Percentiles rank a stretch among this genome's conserved stretches.
phyloP scores from a whole-genome alignment of 2,797 vertebrate genomes.

The Antennarius maculatus region DNA sequence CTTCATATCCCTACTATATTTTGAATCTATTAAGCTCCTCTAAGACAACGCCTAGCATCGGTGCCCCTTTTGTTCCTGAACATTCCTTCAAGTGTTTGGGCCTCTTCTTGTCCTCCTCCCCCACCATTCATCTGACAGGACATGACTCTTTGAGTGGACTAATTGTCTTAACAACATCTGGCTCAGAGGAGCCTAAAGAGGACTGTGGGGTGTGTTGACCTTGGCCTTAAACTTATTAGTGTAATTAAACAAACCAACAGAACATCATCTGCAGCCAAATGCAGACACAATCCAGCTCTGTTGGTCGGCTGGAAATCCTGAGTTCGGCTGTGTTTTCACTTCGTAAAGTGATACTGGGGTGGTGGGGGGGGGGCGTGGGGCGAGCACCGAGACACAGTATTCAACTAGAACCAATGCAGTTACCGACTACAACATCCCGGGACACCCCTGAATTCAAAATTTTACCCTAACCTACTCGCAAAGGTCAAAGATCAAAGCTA shows the following conservation, averaged over 20 bases:
- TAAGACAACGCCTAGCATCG: constrained; percentile 13
- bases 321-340: constrained; percentile 15
- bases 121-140: constrained; percentile 32
- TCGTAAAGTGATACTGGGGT: constrained; percentile 13
- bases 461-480: no score
- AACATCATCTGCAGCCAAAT: constrained; percentile 33
- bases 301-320: constrained; percentile 8
- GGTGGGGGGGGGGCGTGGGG: no score
- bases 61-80: constrained; percentile 29
- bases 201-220: constrained; percentile 51
- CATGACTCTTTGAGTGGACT: constrained; percentile 63
- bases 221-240: constrained; percentile 70
- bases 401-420: neutral
- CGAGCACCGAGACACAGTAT: constrained; percentile 35
- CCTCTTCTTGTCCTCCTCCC: constrained; percentile 5
- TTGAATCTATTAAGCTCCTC: neutral
- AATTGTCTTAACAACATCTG: constrained; percentile 70
- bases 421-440: no score
- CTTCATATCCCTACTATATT: neutral
- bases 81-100: constrained; percentile 43
- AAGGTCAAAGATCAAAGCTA: no score
- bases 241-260: constrained; percentile 58
- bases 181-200: constrained; percentile 45
- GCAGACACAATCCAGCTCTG: constrained; percentile 21
- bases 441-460: no score